phyloP scores from a whole-genome alignment of 2,888 invertebrate species.

The Agonopterix heracliana region DNA sequence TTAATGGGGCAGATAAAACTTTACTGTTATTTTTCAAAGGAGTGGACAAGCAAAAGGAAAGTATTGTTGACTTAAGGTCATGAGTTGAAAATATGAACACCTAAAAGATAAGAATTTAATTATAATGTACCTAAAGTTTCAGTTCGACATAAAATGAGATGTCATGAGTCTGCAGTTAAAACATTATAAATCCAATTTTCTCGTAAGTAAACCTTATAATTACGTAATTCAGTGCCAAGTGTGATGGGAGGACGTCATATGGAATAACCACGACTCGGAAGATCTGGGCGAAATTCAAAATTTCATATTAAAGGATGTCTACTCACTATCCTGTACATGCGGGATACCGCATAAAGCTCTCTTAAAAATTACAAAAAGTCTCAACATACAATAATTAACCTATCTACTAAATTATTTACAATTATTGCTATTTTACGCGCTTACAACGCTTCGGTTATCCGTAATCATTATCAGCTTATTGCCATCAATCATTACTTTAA shows the following conservation, averaged over 20 bases:
- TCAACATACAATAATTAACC: conserved; percentile 71
- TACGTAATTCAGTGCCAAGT: not conserved
- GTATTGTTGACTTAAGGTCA: too few species aligned
- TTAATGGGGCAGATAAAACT: too few species aligned
- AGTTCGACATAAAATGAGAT: too few species aligned
- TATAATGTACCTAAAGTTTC: too few species aligned
- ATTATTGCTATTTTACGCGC: conserved; percentile 73
- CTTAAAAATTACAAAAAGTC: conserved; percentile 70
- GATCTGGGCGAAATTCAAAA: conserved; percentile 66
- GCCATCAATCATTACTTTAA: conserved; percentile 40
- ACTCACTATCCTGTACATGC: conserved; percentile 61
- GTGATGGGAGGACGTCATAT: not conserved
- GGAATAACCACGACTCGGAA: conserved; percentile 37
- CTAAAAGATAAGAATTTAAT: too few species aligned
- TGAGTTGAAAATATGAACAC: too few species aligned
- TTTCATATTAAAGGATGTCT: conserved; percentile 52
- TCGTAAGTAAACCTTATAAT: not conserved
- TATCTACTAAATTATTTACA: conserved; percentile 70
- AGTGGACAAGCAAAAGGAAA: too few species aligned
- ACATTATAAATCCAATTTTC: too few species aligned
- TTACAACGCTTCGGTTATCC: conserved; percentile 60
- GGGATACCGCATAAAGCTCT: conserved; percentile 67
- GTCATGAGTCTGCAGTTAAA: too few species aligned
- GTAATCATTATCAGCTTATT: conserved; percentile 53
- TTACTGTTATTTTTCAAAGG: too few species aligned